Evolutionary conservation across 2,888 invertebrate genomes (phyloP), one percentile per base, ranked within the genome.

Genomic region (Ptychoptera contaminata): DNA sequence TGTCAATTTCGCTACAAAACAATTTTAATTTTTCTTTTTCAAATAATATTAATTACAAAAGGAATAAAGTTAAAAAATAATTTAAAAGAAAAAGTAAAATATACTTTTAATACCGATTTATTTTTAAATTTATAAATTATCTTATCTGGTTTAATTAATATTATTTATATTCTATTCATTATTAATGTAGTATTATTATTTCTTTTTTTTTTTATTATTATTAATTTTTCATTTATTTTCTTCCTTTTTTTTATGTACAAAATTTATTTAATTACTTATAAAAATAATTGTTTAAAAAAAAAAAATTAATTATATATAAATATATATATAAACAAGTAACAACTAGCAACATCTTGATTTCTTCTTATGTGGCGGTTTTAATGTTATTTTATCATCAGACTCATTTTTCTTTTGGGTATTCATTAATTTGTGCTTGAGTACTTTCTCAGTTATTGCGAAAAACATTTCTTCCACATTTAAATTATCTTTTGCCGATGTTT

Each of bases 401-500:
- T 62, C 60, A 46, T 58, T 59, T 45, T 63, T 63, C 47, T 62
- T 61, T 49, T 62, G 57, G 48, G 63, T 62, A 51, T 55, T 61
- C 45, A 53, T 57, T 49, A 65, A 52, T 56, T 66, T 66, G 51
- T 66, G 62, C 47, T 60, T 58, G 44, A 66, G 54, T 50, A 66
- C 66, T 58, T 65, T 64, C 51, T 61, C 55, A 48, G 81, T 81
- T 56, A 81, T 77, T 53, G 77, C 75, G 60, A 79, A 69, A 65
- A 80, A 78, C 79, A 94, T 96, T 72, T 97, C 94, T 71, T 97
- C 97, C 46, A 98, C 97, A 71, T 97, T 97, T 58, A 91, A 82
- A 68, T 97, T 96, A 64, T 97, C 94, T 73, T 97, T 98, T 62
- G 98, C 98, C 61, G 93, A 94, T 51, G 98, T 97, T 71, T 98